These are phyloP conservation scores for Onychomys arenicola DNA, from an alignment of 2,797 vertebrate genomes.

Conservation along the genomic window DNA sequence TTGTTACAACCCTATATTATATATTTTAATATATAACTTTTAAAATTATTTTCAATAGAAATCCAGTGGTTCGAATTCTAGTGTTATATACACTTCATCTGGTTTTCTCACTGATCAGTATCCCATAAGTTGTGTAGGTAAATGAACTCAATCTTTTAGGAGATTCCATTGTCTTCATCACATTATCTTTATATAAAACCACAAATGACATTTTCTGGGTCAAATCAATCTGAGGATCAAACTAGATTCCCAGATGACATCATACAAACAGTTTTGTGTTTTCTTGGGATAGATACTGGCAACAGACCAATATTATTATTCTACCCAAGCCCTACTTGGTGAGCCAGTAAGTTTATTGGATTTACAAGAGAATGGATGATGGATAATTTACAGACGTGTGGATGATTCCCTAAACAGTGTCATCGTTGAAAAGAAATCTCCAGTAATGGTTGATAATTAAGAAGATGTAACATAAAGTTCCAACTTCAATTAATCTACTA, in stretches of 20 bases:
- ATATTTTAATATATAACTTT: conserved; percentile 37
- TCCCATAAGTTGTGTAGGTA: neutral
- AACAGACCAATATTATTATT: neutral
- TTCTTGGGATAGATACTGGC: neutral
- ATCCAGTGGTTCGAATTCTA: neutral
- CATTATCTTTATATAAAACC: neutral
- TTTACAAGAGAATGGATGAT: neutral
- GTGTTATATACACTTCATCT: neutral
- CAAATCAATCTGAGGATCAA: neutral
- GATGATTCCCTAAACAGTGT: neutral
- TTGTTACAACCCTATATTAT: neutral
- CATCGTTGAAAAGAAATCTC: too few relatives aligned
- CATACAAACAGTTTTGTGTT: neutral
- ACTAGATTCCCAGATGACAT: neutral
- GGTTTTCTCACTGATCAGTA: neutral
- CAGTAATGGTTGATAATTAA: neutral
- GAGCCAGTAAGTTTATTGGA: neutral
- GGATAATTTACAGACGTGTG: neutral
- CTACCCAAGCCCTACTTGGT: neutral
- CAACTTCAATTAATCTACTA: neutral
- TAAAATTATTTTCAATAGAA: neutral
- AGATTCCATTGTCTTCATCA: neutral
- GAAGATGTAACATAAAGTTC: neutral
- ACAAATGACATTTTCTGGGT: neutral
- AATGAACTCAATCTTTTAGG: neutral